Percentiles rank a stretch among this genome's conserved stretches.
phyloP scores from a whole-genome alignment of 2,888 invertebrate genomes.

The Arenicola marina region DNA sequence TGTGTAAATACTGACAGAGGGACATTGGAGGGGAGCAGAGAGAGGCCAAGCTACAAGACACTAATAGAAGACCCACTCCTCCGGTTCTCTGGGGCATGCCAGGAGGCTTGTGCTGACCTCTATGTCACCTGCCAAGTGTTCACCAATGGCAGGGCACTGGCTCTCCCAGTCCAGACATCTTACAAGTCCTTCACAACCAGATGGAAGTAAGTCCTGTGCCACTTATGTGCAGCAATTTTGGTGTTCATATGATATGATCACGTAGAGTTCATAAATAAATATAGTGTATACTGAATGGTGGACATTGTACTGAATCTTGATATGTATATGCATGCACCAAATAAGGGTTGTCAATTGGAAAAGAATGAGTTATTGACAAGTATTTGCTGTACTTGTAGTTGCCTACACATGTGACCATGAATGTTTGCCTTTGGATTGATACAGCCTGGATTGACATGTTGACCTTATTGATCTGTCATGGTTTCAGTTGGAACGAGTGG shows the following conservation, averaged over 20 bases:
- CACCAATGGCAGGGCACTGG: slow-evolving; percentile 79
- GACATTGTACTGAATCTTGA: too few species aligned
- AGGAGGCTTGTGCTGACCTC: slow-evolving; percentile 83
- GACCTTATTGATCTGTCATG: background rate
- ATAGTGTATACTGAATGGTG: too few species aligned
- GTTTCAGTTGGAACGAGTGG: slow-evolving; percentile 94
- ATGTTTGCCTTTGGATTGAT: too few species aligned
- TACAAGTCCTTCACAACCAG: slow-evolving; percentile 90
- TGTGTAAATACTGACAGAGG: slow-evolving; percentile 69
- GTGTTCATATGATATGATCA: too few species aligned
- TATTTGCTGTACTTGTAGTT: too few species aligned
- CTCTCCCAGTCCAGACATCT: slow-evolving; percentile 84
- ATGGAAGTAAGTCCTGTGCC: slow-evolving; percentile 77
- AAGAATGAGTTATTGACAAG: too few species aligned
- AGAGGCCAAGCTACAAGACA: slow-evolving; percentile 85
- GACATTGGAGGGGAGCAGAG: slow-evolving; percentile 86
- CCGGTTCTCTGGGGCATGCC: slow-evolving; percentile 86
- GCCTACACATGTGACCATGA: too few species aligned
- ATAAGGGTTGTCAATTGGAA: too few species aligned
- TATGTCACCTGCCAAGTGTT: slow-evolving; percentile 84
- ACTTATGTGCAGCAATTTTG: too few species aligned
- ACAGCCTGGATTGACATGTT: too few species aligned
- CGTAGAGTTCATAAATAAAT: too few species aligned
- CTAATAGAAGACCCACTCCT: slow-evolving; percentile 85
- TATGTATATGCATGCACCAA: too few species aligned